Evolutionary conservation across 2,888 invertebrate genomes (phyloP), one percentile per base, ranked within the genome.

Genomic region (Caenorhabditis imperialis): DNA sequence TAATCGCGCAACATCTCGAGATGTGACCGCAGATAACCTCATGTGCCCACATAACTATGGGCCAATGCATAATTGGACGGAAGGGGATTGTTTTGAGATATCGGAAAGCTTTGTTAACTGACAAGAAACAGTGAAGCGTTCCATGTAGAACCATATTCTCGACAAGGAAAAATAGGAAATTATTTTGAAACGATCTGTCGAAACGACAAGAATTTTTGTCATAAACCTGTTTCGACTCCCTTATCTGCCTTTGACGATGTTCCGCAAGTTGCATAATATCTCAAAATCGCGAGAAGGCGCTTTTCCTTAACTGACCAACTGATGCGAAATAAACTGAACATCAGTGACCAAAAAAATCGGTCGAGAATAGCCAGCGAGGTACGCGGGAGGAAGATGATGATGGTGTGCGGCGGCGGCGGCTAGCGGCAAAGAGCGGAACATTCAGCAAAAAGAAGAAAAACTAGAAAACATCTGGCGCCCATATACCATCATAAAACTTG

Each of bases 21-120:
- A 70, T 62, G 30, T 60, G 71, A 71, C 62, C 71, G 71, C 57
- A 62, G 71, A 71, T 71, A 71, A 71, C 57, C 69, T 54, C 51
- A 18, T 50, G 50, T 58, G 58, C 58, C 67, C 65, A 40, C 65
- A 51, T 67, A 67, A 65, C 65, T 57, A 65, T 42, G 54, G 37
- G 54, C 10, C 8, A 44, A 30, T 44, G 47, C n/a, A n/a, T n/a
- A n/a, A 12, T 5, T 55, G 42, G 50, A 58, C 60, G 18, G 54
- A 62, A 48, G 50, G 70, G 37, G 18, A 48, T 37, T 47, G 70
- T n/a, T n/a, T n/a, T n/a, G n/a, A n/a, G n/a, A n/a, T n/a, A n/a
- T n/a, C n/a, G n/a, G n/a, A n/a, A n/a, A n/a, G n/a, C n/a, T n/a
- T n/a, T n/a, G n/a, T n/a, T n/a, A n/a, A n/a, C n/a, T n/a, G n/a